Percentiles rank a stretch among this genome's conserved stretches.
Conservation (phyloP, 2,113 vertebrate species). For the Telmatochromis sp. region DNA sequence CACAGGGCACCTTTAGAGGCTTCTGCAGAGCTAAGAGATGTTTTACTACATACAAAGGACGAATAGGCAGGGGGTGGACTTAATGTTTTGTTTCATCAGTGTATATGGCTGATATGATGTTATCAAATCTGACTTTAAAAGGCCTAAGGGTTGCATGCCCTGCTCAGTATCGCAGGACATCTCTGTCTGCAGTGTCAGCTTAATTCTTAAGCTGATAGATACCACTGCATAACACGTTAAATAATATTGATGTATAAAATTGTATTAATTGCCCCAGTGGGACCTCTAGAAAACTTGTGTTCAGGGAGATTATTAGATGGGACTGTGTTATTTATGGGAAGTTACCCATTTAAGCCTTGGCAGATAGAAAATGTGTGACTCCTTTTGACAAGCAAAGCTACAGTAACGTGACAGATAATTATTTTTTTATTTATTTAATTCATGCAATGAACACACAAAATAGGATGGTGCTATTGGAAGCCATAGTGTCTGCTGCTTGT, state of each 20-base stretch:
- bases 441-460: background rate
- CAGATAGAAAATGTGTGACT: background rate
- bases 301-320: background rate
- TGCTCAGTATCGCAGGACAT: background rate
- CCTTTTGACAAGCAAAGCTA: background rate
- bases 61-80: background rate
- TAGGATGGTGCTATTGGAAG: background rate
- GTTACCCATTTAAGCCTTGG: background rate
- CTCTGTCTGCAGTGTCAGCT: background rate
- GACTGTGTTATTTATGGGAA: background rate
- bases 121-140: background rate
- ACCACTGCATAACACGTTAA: background rate
- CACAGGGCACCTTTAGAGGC: background rate
- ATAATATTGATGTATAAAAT: background rate
- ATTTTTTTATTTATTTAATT: background rate
- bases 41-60: background rate
- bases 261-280: background rate
- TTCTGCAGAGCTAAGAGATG: background rate
- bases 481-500: background rate
- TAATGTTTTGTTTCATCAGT: background rate
- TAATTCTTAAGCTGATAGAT: background rate
- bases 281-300: background rate
- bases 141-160: background rate
- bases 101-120: background rate
- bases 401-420: background rate